phyloP scores from a whole-genome alignment of 2,797 vertebrate species.

The Nyctibius grandis region DNA sequence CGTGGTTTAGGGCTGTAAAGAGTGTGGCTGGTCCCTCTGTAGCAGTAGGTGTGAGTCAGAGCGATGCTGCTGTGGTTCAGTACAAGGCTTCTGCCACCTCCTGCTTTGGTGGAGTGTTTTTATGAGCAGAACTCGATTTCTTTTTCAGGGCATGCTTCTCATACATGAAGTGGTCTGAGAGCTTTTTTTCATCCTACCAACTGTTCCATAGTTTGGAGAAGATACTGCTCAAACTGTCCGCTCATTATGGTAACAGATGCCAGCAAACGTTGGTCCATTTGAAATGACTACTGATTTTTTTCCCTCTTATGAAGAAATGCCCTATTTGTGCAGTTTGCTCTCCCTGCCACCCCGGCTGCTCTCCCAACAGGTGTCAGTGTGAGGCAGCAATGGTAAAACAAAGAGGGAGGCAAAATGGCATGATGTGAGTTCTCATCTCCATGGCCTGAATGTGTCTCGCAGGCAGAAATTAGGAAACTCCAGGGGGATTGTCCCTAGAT shows the following conservation, averaged over 20 bases:
- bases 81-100: background rate
- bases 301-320: background rate
- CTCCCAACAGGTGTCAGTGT: background rate
- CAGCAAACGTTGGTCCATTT: background rate
- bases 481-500: background rate
- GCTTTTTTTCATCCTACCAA: background rate
- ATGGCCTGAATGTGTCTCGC: background rate
- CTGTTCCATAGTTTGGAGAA: background rate
- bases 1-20: fast-evolving
- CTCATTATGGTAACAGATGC: background rate
- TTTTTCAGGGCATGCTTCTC: background rate
- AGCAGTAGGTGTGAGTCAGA: background rate
- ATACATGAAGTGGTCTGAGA: background rate
- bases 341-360: background rate
- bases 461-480: background rate
- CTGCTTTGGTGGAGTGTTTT: background rate
- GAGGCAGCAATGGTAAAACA: background rate
- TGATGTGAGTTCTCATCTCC: fast-evolving
- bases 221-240: background rate
- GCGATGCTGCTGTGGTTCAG: background rate
- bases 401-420: background rate
- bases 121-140: background rate
- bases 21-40: background rate
- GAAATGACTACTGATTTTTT: background rate
- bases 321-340: background rate